phyloP scores from a whole-genome alignment of 2,113 vertebrate species.

The Sebastes schlegelii region DNA sequence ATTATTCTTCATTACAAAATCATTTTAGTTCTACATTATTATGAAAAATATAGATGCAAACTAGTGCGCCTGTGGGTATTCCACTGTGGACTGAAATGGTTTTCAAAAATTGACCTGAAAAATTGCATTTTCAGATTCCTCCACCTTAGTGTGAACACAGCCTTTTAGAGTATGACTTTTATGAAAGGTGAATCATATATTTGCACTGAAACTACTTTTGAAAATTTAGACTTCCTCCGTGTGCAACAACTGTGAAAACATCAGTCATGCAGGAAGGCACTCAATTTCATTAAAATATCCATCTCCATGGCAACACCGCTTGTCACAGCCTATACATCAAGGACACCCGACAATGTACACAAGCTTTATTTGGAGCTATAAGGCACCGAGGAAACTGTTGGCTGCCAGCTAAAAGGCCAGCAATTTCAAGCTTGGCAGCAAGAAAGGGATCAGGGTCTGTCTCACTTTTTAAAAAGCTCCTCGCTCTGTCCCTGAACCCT shows the following conservation, averaged over 20 bases:
- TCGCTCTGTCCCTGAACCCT: slow-evolving; percentile 44
- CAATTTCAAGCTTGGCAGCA: slow-evolving; percentile 20
- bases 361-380: slow-evolving; percentile 30
- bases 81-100: no score
- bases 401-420: slow-evolving; percentile 17
- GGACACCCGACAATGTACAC: slow-evolving; percentile 28
- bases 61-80: no score
- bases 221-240: neutral
- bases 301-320: slow-evolving; percentile 37
- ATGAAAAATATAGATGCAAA: no score
- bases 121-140: neutral
- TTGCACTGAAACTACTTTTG: neutral
- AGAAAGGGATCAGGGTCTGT: slow-evolving; percentile 14
- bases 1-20: no score
- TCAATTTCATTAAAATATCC: slow-evolving; percentile 20
- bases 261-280: slow-evolving; percentile 5
- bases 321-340: slow-evolving; percentile 32
- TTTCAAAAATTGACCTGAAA: no score
- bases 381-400: neutral
- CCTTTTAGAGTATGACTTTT: neutral
- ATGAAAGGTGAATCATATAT: neutral
- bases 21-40: no score
- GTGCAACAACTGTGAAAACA: slow-evolving; percentile 24
- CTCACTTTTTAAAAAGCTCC: slow-evolving; percentile 31
- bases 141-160: neutral